Evolutionary conservation across 2,797 vertebrate genomes (phyloP).

Genomic region (Synaphobranchus kaupii): DNA sequence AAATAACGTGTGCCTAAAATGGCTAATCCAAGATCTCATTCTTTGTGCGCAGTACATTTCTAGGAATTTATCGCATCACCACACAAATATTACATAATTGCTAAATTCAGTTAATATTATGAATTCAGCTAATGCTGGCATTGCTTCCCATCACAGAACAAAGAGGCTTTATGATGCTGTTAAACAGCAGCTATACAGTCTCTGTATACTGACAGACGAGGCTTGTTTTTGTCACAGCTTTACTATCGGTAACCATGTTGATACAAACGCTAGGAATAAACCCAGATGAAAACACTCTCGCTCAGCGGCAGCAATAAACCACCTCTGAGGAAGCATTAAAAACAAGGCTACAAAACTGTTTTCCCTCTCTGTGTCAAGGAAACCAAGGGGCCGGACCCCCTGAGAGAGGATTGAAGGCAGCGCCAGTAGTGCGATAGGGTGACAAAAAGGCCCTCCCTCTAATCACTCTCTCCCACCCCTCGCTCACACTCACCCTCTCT

Average conservation of each 20-base stretch:
- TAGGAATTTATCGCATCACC: not conserved
- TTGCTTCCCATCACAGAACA: not conserved
- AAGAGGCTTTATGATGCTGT: not conserved
- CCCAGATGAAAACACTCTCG: not conserved
- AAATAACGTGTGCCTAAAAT: not conserved
- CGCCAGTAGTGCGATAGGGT: not conserved
- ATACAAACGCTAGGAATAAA: not conserved
- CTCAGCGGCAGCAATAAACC: not conserved
- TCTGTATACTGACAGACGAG: not conserved
- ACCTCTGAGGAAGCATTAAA: not conserved
- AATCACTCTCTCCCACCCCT: not conserved
- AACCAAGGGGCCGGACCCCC: too few relatives aligned
- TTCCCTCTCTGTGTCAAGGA: not conserved
- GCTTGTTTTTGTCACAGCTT: not conserved
- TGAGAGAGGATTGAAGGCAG: not conserved
- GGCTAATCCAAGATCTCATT: not conserved
- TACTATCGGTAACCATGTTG: not conserved
- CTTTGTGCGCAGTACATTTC: not conserved
- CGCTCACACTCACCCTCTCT: conserved; percentile 78
- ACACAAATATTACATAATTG: not conserved
- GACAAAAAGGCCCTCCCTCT: not conserved
- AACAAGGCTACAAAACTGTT: not conserved
- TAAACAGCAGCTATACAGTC: not conserved
- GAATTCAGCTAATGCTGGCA: not conserved
- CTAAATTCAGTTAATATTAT: not conserved